phyloP scores from a whole-genome alignment of 1,140 invertebrate species.

The Drosophila truncata region DNA sequence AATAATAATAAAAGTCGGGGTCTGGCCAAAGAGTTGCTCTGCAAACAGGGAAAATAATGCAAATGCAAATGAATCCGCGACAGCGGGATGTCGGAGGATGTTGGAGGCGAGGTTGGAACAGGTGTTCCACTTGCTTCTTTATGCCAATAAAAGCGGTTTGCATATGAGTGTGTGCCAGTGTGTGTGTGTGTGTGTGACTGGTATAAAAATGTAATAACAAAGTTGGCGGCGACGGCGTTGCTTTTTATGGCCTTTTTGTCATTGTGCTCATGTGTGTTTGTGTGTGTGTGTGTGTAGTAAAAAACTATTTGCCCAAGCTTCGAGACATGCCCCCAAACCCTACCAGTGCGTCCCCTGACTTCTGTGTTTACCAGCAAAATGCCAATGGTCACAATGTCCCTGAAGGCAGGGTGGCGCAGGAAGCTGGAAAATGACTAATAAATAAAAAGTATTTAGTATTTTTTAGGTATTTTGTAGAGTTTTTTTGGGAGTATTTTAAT shows the following conservation, averaged over 20 bases:
- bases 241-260: constrained; percentile 74
- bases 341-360: constrained; percentile 1
- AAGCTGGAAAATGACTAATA: not conserved
- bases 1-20: constrained; percentile 69
- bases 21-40: constrained; percentile 12
- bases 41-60: constrained; percentile 45
- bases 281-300: constrained; percentile 46
- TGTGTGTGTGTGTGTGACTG: constrained; percentile 30
- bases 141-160: constrained; percentile 52
- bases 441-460: not conserved
- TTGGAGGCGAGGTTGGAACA: constrained; percentile 45
- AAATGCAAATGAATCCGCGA: constrained; percentile 69
- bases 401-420: constrained; percentile 2
- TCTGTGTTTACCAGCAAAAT: constrained; percentile 77
- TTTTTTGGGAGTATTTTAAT: not conserved
- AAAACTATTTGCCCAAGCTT: constrained; percentile 63
- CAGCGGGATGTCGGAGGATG: constrained; percentile 11
- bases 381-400: constrained; percentile 70
- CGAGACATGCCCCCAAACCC: not conserved
- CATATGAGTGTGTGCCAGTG: constrained; percentile 25
- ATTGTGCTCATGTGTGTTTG: constrained; percentile 46
- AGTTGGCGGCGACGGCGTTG: constrained; percentile 62
- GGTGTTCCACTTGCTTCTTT: constrained; percentile 61
- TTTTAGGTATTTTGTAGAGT: not conserved
- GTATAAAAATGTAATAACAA: constrained; percentile 76